Percentiles rank a stretch among this genome's conserved stretches.
phyloP scores from a whole-genome alignment of 2,113 vertebrate species.

The Malaclemys terrapin region DNA sequence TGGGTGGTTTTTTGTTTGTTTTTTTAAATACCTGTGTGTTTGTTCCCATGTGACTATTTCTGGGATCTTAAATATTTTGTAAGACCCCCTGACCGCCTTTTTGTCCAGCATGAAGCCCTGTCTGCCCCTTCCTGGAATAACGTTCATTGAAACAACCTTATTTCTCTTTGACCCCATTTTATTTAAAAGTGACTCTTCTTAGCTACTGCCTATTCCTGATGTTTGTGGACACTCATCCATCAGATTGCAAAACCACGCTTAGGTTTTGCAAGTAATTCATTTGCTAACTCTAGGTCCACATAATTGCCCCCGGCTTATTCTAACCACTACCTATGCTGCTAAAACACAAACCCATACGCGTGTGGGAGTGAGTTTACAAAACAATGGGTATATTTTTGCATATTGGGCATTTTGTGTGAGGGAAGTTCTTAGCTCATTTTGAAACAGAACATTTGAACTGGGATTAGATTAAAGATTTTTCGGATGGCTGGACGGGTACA shows the following conservation, averaged over 20 bases:
- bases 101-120: neutral
- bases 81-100: constrained; percentile 32
- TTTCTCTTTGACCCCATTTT: constrained; percentile 41
- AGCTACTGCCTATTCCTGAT: neutral
- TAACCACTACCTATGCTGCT: neutral
- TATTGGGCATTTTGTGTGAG: neutral
- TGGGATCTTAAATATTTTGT: constrained; percentile 23
- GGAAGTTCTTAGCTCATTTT: neutral
- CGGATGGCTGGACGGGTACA: neutral
- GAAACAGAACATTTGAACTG: neutral
- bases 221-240: neutral
- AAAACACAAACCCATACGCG: neutral
- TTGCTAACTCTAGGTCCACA: constrained; percentile 39
- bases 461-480: neutral
- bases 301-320: neutral
- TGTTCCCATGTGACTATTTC: constrained; percentile 55
- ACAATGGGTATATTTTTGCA: neutral
- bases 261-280: constrained; percentile 39
- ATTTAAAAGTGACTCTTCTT: constrained; percentile 15
- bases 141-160: constrained; percentile 7
- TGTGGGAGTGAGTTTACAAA: neutral
- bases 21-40: constrained; percentile 35
- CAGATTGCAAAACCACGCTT: constrained; percentile 8
- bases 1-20: neutral
- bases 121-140: neutral